Evolutionary conservation across 2,113 vertebrate species (phyloP).

Genomic region (Pteropus alecto): DNA sequence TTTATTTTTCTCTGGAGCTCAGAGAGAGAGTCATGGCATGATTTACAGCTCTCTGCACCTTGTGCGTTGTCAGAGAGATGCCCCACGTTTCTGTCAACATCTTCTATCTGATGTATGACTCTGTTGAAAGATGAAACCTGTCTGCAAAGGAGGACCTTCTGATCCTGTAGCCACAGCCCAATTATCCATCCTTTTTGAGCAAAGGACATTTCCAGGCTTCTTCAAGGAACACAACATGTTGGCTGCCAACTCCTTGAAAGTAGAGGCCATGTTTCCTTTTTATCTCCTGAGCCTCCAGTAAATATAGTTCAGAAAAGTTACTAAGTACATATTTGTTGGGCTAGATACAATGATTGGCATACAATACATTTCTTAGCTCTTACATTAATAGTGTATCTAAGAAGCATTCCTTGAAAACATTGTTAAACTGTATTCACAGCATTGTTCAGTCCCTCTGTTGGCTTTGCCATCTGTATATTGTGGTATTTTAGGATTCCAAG

Average conservation of each 20-base stretch:
- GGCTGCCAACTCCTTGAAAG: neutral
- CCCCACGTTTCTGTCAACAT: neutral
- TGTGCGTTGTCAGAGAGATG: neutral
- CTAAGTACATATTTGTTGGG: slow-evolving; percentile 28
- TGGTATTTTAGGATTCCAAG: slow-evolving; percentile 39
- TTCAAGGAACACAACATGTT: neutral
- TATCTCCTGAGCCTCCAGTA: neutral
- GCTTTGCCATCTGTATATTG: slow-evolving; percentile 43
- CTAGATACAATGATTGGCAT: slow-evolving; percentile 29
- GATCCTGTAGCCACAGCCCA: neutral
- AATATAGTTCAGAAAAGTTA: neutral
- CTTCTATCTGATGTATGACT: neutral
- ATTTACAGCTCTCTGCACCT: neutral
- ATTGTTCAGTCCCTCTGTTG: neutral
- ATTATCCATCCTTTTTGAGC: neutral
- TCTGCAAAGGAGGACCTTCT: neutral
- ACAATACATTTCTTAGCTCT: neutral
- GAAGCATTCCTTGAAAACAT: slow-evolving; percentile 35
- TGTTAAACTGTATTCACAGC: slow-evolving; percentile 37
- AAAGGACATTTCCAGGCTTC: neutral
- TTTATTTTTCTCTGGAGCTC: neutral
- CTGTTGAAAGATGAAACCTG: neutral
- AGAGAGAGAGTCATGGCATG: neutral
- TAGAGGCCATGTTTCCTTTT: neutral
- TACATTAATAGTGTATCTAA: slow-evolving; percentile 9